Base-by-base conservation (phyloP, 2,113 vertebrate genomes). In the Ardeotis arabs region DNA sequence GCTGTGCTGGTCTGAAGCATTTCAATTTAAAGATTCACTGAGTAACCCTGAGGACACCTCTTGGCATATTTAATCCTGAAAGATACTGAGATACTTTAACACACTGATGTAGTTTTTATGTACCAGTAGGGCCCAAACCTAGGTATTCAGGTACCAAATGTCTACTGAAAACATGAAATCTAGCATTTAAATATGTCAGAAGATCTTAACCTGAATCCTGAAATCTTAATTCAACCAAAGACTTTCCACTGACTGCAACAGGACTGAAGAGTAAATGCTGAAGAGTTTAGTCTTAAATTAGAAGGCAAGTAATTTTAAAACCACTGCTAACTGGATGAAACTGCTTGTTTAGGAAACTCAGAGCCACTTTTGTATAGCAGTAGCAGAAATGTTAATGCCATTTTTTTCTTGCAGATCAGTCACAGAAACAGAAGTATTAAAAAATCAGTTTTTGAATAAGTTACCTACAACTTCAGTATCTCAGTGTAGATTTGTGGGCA, bases 401-500 rank as follows among this genome's bases (percentile, higher is more conserved):
- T 78, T 89, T 96, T 41, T 90, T 50, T 56, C 74, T 73, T 62
- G 7, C n/a, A 82, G 37, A 68, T 80, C 77, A 76, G 27, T 39
- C 49, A 56, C 66, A 89, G 77, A 86, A 84, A 44, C 27, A 77
- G 50, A 89, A 75, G 12, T 25, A 58, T 44, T 52, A 58, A 66
- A 80, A 89, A 84, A 67, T 16, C 31, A 47, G 16, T 4, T 87
- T 95, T 87, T 83, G 14, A 84, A 39, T 78, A 84, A 79, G 16
- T 84, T 89, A 24, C 82, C 67, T 89, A 41, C 3, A 7, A 41
- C 45, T 87, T 95, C 41, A 72, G 24, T 91, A 73, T 56, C 22
- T 75, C 55, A 33, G 24, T 14, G 6, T 62, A 91, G 83, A 94
- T 91, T 95, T 97, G 94, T 63, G 74, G 84, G 60, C 72, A 70